phyloP scores from a whole-genome alignment of 1,140 invertebrate genomes.

The Microplitis mediator region DNA sequence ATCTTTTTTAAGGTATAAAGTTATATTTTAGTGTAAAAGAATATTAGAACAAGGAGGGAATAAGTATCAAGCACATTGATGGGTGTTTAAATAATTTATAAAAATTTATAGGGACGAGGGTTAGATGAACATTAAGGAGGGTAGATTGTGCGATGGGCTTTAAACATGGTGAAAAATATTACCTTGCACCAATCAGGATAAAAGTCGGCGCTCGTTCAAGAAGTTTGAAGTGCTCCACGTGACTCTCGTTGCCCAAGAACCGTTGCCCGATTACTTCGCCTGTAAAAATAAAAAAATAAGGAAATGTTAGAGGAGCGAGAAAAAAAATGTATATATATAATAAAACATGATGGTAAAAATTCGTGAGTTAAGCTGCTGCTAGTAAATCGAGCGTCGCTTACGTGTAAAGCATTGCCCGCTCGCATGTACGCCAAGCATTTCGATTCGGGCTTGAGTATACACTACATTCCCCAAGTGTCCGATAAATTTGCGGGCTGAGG shows the following conservation, averaged over 20 bases:
- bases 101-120: background rate
- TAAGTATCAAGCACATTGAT: too few relatives aligned
- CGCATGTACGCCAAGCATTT: conserved; percentile 21
- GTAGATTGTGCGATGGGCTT: too few relatives aligned
- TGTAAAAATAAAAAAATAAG: conserved; percentile 50
- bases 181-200: conserved; percentile 73
- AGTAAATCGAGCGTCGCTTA: conserved; percentile 20
- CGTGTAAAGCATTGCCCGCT: conserved; percentile 25
- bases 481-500: conserved; percentile 9
- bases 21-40: too few relatives aligned
- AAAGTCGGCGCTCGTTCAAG: conserved; percentile 68
- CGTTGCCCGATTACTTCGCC: conserved; percentile 64
- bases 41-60: too few relatives aligned
- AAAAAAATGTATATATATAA: conserved; percentile 16
- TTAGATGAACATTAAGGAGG: background rate
- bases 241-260: conserved; percentile 67
- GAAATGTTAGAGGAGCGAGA: conserved; percentile 1
- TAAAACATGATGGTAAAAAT: conserved; percentile 17
- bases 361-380: conserved; percentile 22
- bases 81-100: too few relatives aligned
- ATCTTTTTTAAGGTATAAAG: too few relatives aligned
- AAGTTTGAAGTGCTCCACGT: conserved; percentile 71
- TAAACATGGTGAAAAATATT: conserved; percentile 38
- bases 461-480: conserved; percentile 13
- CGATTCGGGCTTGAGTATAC: conserved; percentile 5